Conservation (phyloP, 2,888 invertebrate species). For the Zaprionus bogoriensis region DNA sequence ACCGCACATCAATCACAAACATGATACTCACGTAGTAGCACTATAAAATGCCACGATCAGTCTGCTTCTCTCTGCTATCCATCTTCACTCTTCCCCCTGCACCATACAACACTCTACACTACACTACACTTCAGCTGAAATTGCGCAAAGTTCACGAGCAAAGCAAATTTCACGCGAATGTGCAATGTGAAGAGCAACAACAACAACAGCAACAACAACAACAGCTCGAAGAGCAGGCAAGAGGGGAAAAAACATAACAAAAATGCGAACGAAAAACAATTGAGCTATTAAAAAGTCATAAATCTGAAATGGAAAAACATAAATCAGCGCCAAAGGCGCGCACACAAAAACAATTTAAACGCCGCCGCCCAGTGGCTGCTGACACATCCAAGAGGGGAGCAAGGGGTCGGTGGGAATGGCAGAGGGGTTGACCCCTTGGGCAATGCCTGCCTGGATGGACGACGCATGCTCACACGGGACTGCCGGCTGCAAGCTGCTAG, state of each 20-base stretch:
- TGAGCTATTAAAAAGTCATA: slow-evolving; percentile 76
- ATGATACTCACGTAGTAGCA: slow-evolving; percentile 28
- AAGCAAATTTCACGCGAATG: slow-evolving; percentile 72
- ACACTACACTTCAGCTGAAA: slow-evolving; percentile 48
- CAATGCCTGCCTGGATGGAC: slow-evolving; percentile 33
- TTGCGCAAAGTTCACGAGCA: slow-evolving; percentile 69
- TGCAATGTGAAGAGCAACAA: slow-evolving; percentile 57
- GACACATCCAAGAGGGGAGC: slow-evolving; percentile 21
- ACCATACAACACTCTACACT: slow-evolving; percentile 52
- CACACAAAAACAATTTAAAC: slow-evolving; percentile 62
- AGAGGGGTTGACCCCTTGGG: slow-evolving; percentile 12
- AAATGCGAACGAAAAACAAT: slow-evolving; percentile 61
- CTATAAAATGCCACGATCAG: slow-evolving; percentile 56
- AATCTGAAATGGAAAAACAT: slow-evolving; percentile 75
- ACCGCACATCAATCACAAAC: slow-evolving; percentile 57
- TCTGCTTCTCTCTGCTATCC: neutral
- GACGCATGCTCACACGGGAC: slow-evolving; percentile 43
- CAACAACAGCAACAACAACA: slow-evolving; percentile 10
- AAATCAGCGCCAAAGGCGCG: slow-evolving; percentile 69
- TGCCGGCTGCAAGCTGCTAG: too few species aligned
- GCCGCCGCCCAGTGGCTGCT: slow-evolving; percentile 55
- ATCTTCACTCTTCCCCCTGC: neutral
- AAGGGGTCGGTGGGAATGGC: neutral
- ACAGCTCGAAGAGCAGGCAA: neutral
- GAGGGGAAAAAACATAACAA: slow-evolving; percentile 13